A percentile compares a stretch with the other conserved stretches of the same genome.
Evolutionary conservation across 2,888 invertebrate genomes (phyloP).

Genomic region (Copidosoma aretas): DNA sequence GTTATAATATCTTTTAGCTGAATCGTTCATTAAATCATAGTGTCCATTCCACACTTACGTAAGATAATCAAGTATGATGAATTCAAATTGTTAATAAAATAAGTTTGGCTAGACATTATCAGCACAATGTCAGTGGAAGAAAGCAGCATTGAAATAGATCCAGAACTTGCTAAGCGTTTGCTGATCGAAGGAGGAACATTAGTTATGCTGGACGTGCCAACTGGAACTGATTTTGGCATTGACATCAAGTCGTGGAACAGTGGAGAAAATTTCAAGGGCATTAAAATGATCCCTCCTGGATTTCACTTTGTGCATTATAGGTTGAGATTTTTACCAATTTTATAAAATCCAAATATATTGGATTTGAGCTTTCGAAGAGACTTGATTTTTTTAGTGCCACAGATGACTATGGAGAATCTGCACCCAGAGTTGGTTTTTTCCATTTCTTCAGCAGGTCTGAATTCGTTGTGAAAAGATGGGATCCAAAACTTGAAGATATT

Average conservation of each 20-base stretch:
- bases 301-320: conserved; percentile 92
- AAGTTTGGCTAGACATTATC: too few relatives aligned
- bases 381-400: conserved; percentile 61
- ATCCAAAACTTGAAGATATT: conserved; percentile 78
- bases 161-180: conserved; percentile 76
- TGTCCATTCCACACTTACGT: too few relatives aligned
- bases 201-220: conserved; percentile 84
- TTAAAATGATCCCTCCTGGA: conserved; percentile 99
- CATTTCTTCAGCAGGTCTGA: conserved; percentile 83
- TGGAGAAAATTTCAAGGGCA: conserved; percentile 89
- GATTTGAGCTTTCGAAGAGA: not conserved
- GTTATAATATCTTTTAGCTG: too few relatives aligned
- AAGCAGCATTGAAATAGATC: conserved; percentile 69
- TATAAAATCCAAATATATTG: not conserved
- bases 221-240: conserved; percentile 95
- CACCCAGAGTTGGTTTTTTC: conserved; percentile 80
- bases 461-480: conserved; percentile 88
- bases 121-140: conserved; percentile 21
- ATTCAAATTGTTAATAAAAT: too few relatives aligned
- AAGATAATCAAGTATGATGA: too few relatives aligned
- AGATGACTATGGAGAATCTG: conserved; percentile 64
- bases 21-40: too few relatives aligned
- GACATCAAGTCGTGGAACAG: conserved; percentile 91
- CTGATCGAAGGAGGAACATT: conserved; percentile 83
- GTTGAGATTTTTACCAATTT: conserved; percentile 50